Evolutionary conservation across 2,888 invertebrate genomes (phyloP), one percentile per base, ranked within the genome.

Genomic region (Rhimphoctona megacephalus): DNA sequence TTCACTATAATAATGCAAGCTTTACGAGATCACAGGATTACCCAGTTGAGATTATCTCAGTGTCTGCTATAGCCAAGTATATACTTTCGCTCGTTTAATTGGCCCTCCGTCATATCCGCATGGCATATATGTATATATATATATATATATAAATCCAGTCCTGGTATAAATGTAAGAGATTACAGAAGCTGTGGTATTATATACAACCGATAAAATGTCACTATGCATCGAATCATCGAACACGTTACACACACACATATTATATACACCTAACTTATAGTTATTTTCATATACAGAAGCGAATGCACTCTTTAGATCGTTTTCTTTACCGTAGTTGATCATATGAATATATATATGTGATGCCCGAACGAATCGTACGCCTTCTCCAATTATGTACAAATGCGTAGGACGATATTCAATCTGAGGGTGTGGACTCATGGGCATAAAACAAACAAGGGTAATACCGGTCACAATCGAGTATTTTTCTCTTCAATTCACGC

Each of bases 1-100:
- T 81, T 73, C 66, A 8, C 17, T 30, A 70, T 52, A 66, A 76
- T 61, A 66, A 46, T 43, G 46, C 30, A 70, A 54, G 80, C 74
- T 84, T 76, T 80, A 64, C 69, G 70, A 69, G 52, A 83, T 64
- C 76, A 69, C 3, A 43, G 76, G 54, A 66, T 57, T 57, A 22
- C 54, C 61, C 61, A 30, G 64, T 46, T 39, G 52, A 54, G 81
- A 81, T 85, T 81, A 81, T 82, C 80, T 54, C 76, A 81, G 36
- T 66, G n/a, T 73, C 22, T 52, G n/a, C 22, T 49, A n/a, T n/a
- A 46, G 39, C 66, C 54, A 81, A 66, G 78, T 82, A 85, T 79
- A 74, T 73, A 85, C 81, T 85, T 85, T 85, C 78, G 52, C 85
- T 74, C 49, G 61, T 85, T 85, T 85, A 85, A 85, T 82, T 82